Evolutionary conservation across 2,888 invertebrate genomes (phyloP), one percentile per base, ranked within the genome.

Genomic region (Mimachlamys varia): DNA sequence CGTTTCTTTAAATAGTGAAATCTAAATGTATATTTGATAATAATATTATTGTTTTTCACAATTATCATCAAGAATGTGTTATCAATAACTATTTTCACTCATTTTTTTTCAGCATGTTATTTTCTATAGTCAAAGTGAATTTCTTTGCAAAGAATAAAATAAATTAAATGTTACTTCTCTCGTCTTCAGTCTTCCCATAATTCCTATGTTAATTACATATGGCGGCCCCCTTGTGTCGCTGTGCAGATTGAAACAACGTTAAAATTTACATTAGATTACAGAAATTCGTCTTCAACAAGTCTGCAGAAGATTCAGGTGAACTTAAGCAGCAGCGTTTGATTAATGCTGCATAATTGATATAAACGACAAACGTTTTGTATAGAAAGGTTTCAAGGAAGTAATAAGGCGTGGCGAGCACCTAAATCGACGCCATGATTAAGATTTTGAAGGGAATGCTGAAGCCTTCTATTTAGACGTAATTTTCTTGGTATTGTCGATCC

Each of bases 211-310:
- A 91, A 91, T 91, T 90, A 89, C 89, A 90, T 89, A 92, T 92
- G 92, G 92, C 92, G 50, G 92, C 92, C 90, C 89, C 92, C 92
- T 88, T 76, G 76, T 76, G 62, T 44, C 88, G 38, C 22, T 76
- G 87, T 15, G 49, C 22, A 62, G n/a, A 19, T 44, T 76, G 27
- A 33, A 76, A 33, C 76, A 12, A 4, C 76, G 76, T 76, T 76
- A 12, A 76, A 76, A 76, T 76, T 76, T 76, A 12, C 33, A 27
- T 76, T 33, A 15, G 76, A 76, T 76, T 76, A 33, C 33, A 76
- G 33, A 76, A 27, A 33, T 76, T 76, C 76, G 33, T 33, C 12
- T 13, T 7, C 76, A 76, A 33, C 76, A 76, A 33, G 76, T 13
- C 15, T 76, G 0, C 27, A 33, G 27, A 76, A 33, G 27, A 27